phyloP scores from a whole-genome alignment of 2,888 invertebrate species.

The Hedychridium roseum region DNA sequence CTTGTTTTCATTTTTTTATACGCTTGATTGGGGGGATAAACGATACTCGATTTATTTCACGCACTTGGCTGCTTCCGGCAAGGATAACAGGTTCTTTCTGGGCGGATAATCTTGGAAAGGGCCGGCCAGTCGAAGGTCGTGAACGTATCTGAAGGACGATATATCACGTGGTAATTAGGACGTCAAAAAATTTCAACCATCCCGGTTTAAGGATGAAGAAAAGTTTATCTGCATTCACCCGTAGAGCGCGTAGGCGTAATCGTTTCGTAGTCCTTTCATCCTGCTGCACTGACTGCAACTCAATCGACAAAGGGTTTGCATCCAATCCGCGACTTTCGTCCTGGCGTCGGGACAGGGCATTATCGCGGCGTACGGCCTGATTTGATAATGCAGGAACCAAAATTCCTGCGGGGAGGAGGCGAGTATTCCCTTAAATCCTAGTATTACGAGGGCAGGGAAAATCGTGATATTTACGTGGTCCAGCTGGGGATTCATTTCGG shows the following conservation, averaged over 20 bases:
- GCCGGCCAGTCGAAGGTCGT: slow-evolving; percentile 64
- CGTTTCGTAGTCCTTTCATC: slow-evolving; percentile 67
- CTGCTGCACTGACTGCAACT: slow-evolving; percentile 61
- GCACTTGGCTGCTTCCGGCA: slow-evolving; percentile 61
- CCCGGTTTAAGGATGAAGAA: background rate
- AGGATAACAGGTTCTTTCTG: slow-evolving; percentile 58
- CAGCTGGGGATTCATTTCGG: slow-evolving; percentile 35
- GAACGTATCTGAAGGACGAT: slow-evolving; percentile 53
- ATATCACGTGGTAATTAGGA: background rate
- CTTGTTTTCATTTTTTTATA: no score
- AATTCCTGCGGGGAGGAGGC: slow-evolving; percentile 65
- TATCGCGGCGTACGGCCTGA: slow-evolving; percentile 64
- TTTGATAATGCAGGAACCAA: slow-evolving; percentile 63
- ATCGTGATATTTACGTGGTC: slow-evolving; percentile 25
- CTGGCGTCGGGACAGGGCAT: slow-evolving; percentile 62
- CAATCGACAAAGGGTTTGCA: slow-evolving; percentile 66
- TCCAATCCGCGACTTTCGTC: slow-evolving; percentile 65
- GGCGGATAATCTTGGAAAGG: slow-evolving; percentile 66
- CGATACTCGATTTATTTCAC: slow-evolving; percentile 4
- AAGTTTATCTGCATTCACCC: slow-evolving; percentile 48
- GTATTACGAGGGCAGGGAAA: background rate
- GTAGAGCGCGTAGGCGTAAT: slow-evolving; percentile 67
- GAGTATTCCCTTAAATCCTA: background rate
- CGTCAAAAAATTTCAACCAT: background rate
- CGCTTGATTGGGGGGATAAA: no score